Conservation (phyloP, 2,113 vertebrate species). For the Blennius ocellaris region DNA sequence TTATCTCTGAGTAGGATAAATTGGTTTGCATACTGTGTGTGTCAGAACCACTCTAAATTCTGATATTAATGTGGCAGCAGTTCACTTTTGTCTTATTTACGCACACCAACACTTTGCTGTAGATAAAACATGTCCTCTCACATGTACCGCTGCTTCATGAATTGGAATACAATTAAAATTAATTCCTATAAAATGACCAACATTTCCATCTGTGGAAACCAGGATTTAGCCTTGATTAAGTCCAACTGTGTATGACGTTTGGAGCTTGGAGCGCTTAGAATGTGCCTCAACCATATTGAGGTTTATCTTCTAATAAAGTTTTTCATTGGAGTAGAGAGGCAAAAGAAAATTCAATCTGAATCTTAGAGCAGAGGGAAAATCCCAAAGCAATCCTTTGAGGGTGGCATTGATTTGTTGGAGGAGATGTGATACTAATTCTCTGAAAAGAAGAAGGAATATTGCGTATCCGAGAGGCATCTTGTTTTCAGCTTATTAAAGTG, state of each 20-base stretch:
- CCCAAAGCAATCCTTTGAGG: conserved; percentile 21
- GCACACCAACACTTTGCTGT: conserved; percentile 7
- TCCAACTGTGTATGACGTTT: conserved; percentile 27
- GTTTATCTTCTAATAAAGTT: conserved; percentile 47
- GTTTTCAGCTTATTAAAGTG: conserved; percentile 29
- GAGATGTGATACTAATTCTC: conserved; percentile 48
- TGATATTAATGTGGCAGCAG: conserved; percentile 38
- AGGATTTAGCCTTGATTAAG: conserved; percentile 33
- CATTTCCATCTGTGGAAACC: conserved; percentile 13
- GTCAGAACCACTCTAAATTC: conserved; percentile 35
- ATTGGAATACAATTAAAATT: conserved; percentile 35
- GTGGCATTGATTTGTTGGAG: conserved; percentile 52
- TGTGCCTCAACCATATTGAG: conserved; percentile 28
- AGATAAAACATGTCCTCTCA: conserved; percentile 11
- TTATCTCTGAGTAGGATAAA: conserved; percentile 47
- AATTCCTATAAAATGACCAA: conserved; percentile 22
- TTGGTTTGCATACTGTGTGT: conserved; percentile 11
- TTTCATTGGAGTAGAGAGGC: conserved; percentile 26
- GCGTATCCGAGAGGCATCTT: conserved; percentile 45
- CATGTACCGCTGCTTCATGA: conserved; percentile 17
- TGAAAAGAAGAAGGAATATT: conserved; percentile 30
- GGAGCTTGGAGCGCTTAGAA: conserved; percentile 23
- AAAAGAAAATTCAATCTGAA: conserved; percentile 33
- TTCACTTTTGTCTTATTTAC: conserved; percentile 17
- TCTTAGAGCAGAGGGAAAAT: conserved; percentile 26